A percentile compares a stretch with the other conserved stretches of the same genome.
phyloP scores from a whole-genome alignment of 1,140 invertebrate species.

The Parapsyche elsis region DNA sequence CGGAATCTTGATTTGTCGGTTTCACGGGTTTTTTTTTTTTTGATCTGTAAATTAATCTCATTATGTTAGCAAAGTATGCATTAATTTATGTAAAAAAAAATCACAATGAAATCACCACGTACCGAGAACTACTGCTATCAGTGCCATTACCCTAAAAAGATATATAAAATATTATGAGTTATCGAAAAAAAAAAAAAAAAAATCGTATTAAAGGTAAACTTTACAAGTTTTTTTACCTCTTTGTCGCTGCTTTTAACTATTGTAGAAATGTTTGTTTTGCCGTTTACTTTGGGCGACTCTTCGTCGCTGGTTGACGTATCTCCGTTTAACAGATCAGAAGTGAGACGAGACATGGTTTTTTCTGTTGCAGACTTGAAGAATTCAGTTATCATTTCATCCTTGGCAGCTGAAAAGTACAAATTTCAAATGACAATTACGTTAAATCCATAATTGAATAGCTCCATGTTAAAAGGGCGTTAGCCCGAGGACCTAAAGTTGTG shows the following conservation, averaged over 20 bases:
- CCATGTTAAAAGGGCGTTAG: too few relatives aligned
- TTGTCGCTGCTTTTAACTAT: background rate
- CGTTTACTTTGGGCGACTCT: conserved; percentile 3
- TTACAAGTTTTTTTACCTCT: too few relatives aligned
- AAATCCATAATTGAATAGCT: too few relatives aligned
- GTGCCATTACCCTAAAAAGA: background rate
- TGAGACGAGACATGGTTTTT: background rate
- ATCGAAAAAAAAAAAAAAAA: too few relatives aligned
- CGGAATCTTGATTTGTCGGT: background rate
- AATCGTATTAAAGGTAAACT: too few relatives aligned
- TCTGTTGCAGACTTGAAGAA: background rate
- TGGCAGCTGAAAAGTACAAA: background rate
- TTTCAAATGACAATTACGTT: background rate
- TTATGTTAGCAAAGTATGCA: background rate
- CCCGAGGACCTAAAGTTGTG: too few relatives aligned
- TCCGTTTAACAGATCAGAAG: background rate
- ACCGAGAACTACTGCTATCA: background rate
- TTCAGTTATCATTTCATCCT: background rate
- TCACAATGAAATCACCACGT: background rate
- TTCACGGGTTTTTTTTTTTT: background rate
- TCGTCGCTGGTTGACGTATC: conserved; percentile 5
- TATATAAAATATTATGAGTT: too few relatives aligned
- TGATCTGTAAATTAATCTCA: background rate
- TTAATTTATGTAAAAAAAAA: background rate
- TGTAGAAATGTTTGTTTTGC: background rate